Evolutionary conservation across 2,888 invertebrate species (phyloP).

Genomic region (Marasmarcha lunaedactyla): DNA sequence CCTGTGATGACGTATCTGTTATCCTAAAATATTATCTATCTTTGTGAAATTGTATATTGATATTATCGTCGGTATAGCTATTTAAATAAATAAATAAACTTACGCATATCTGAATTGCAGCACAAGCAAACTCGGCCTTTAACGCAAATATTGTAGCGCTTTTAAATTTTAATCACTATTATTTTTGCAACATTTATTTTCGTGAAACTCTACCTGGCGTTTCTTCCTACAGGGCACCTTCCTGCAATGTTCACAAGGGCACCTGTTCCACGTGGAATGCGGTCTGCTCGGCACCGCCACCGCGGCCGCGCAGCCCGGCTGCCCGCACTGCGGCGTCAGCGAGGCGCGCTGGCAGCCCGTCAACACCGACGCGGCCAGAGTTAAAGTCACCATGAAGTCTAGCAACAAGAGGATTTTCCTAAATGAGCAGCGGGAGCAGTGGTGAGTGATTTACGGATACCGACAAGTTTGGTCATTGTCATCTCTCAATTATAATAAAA

Average conservation of each 20-base stretch:
- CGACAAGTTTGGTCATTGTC: too few species aligned
- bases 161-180: background rate
- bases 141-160: background rate
- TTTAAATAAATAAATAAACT: too few species aligned
- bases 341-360: constrained; percentile 42
- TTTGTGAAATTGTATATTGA: too few species aligned
- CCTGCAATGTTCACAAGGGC: constrained; percentile 81
- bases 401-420: constrained; percentile 44
- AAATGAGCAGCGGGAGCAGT: constrained; percentile 54
- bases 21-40: too few species aligned
- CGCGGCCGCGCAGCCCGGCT: constrained; percentile 30
- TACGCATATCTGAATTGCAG: too few species aligned
- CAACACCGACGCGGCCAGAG: constrained; percentile 32
- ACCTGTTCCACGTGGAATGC: constrained; percentile 88
- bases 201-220: too few species aligned
- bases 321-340: constrained; percentile 58
- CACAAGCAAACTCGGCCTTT: background rate
- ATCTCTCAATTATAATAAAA: too few species aligned
- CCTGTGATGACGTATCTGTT: too few species aligned
- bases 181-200: too few species aligned
- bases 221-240: constrained; percentile 86
- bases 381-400: constrained; percentile 40
- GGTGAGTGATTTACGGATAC: constrained; percentile 25
- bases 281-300: constrained; percentile 55
- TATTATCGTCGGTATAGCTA: too few species aligned